Evolutionary conservation across 2,888 invertebrate species (phyloP).

Genomic region (Drosophila putrida): DNA sequence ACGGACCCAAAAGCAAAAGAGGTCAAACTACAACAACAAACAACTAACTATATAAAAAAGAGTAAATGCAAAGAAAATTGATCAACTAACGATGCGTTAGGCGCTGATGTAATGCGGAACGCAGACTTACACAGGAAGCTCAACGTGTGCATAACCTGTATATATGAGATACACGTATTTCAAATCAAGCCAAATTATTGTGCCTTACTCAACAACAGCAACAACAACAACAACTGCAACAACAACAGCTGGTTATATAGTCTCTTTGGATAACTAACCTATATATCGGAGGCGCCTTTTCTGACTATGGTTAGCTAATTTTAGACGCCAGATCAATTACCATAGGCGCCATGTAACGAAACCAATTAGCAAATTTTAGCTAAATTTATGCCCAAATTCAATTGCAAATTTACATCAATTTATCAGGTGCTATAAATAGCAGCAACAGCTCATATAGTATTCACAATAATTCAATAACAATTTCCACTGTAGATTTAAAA

Average conservation of each 20-base stretch:
- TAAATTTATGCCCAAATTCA: constrained; percentile 38
- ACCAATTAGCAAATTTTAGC: constrained; percentile 22
- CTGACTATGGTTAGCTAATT: constrained; percentile 22
- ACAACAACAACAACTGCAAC: constrained; percentile 7
- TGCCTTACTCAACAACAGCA: constrained; percentile 19
- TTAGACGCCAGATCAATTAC: constrained; percentile 21
- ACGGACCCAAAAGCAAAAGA: constrained; percentile 65
- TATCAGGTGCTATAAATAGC: constrained; percentile 31
- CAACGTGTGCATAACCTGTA: constrained; percentile 31
- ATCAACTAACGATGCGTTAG: constrained; percentile 61
- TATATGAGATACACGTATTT: constrained; percentile 12
- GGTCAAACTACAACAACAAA: constrained; percentile 51
- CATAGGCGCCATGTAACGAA: constrained; percentile 17
- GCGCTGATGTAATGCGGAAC: constrained; percentile 60
- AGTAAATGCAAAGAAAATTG: constrained; percentile 1
- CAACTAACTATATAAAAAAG: not conserved
- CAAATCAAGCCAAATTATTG: constrained; percentile 8
- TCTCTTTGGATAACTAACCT: constrained; percentile 22
- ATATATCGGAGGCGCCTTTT: constrained; percentile 9
- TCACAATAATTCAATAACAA: constrained; percentile 13
- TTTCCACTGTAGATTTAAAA: constrained; percentile 21
- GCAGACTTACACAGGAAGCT: constrained; percentile 42
- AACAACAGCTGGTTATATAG: not conserved
- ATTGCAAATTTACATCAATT: constrained; percentile 29
- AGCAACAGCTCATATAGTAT: not conserved